Evolutionary conservation across 64 coral and sea anemone species (phyloP).

Genomic region (Trachythela sp.): DNA sequence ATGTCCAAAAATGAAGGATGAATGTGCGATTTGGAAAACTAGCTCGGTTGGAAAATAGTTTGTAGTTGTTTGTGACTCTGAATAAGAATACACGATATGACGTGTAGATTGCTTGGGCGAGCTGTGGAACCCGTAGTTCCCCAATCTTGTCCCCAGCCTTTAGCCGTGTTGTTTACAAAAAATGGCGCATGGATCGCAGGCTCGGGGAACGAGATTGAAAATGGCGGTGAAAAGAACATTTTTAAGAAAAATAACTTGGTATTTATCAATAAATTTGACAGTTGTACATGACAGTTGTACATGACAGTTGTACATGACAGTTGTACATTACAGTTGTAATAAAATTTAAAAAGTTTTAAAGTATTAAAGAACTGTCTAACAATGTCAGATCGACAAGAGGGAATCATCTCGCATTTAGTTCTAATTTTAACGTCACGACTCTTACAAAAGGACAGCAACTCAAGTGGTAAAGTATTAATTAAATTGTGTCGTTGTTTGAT

Average conservation of each 20-base stretch:
- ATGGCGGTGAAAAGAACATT: constrained; percentile 6
- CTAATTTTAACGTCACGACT: neutral
- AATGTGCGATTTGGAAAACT: too few relatives aligned
- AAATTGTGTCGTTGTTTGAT: neutral
- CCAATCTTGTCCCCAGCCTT: too few relatives aligned
- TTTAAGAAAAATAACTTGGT: neutral
- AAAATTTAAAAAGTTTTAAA: too few relatives aligned
- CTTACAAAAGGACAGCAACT: neutral
- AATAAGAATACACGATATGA: too few relatives aligned
- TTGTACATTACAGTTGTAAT: neutral
- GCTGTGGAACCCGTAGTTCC: too few relatives aligned
- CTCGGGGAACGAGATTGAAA: too few relatives aligned
- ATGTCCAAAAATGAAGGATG: too few relatives aligned
- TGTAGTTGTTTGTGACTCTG: too few relatives aligned
- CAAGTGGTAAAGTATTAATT: neutral
- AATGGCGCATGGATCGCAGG: too few relatives aligned
- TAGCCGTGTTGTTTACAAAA: neutral
- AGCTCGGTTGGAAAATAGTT: too few relatives aligned
- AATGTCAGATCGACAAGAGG: neutral
- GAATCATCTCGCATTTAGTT: neutral
- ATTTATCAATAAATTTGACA: neutral
- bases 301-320: neutral
- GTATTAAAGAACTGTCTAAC: too few relatives aligned
- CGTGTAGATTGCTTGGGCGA: too few relatives aligned
- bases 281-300: neutral